These are phyloP conservation scores for Artibeus lituratus DNA, from an alignment of 2,797 vertebrate species.

Conservation along the genomic window DNA sequence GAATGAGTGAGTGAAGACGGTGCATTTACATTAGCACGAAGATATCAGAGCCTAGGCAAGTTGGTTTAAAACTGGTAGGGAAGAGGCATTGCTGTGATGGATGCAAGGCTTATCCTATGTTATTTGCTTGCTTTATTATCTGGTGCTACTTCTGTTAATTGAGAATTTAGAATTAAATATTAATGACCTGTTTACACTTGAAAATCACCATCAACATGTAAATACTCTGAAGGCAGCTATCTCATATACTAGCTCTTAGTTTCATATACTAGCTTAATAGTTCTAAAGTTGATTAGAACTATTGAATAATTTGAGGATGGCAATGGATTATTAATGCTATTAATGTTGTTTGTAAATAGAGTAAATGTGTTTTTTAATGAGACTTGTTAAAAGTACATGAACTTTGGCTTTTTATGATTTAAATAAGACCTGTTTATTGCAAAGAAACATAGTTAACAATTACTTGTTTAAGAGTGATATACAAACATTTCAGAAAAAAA, in stretches of 20 bases:
- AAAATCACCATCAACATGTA: neutral
- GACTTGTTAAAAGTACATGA: constrained; percentile 11
- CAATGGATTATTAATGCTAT: constrained; percentile 23
- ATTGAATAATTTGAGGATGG: constrained; percentile 27
- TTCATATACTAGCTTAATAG: neutral
- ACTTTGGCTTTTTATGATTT: neutral
- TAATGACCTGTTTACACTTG: constrained; percentile 33
- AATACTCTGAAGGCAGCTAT: neutral
- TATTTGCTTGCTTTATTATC: neutral
- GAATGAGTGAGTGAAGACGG: neutral
- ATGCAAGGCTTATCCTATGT: neutral
- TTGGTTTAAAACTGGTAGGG: neutral
- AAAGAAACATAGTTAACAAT: neutral
- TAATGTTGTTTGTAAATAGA: constrained; percentile 30
- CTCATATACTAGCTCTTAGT: neutral
- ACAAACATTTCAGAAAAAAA: neutral
- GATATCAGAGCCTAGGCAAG: neutral
- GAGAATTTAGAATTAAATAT: constrained; percentile 42
- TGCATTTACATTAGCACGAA: neutral
- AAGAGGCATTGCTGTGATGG: neutral
- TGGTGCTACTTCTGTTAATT: constrained; percentile 29
- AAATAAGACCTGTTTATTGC: neutral
- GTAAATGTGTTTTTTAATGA: constrained; percentile 1
- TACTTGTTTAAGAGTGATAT: neutral
- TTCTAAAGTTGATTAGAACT: constrained; percentile 43